Evolutionary conservation across 1,140 invertebrate species (phyloP).

Genomic region (Trypoxylus dichotomus): DNA sequence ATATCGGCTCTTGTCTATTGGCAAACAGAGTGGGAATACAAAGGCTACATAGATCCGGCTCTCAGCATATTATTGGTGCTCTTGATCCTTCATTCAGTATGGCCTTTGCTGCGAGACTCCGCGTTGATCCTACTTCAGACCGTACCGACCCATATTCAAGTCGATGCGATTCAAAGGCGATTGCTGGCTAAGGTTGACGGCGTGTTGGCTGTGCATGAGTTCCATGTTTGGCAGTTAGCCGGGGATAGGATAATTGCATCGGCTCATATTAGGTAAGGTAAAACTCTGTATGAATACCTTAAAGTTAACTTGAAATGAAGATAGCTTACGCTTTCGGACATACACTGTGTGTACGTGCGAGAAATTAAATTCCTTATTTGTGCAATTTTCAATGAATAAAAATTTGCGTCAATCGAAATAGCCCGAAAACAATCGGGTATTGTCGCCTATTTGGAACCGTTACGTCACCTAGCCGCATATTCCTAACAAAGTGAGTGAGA

Average conservation of each 20-base stretch:
- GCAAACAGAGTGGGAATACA: constrained; percentile 81
- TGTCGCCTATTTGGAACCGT: too few relatives aligned
- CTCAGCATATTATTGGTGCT: constrained; percentile 83
- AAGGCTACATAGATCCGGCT: constrained; percentile 89
- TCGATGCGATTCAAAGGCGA: constrained; percentile 83
- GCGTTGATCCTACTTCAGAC: constrained; percentile 88
- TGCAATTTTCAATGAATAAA: too few relatives aligned
- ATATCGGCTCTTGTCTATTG: constrained; percentile 89
- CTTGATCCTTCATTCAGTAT: constrained; percentile 80
- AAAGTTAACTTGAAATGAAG: too few relatives aligned
- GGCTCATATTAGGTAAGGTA: constrained; percentile 78
- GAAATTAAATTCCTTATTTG: too few relatives aligned
- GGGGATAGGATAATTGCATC: constrained; percentile 92
- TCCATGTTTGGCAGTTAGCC: constrained; percentile 92
- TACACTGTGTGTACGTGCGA: too few relatives aligned
- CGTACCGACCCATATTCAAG: constrained; percentile 90
- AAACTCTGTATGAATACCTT: neutral
- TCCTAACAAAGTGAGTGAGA: too few relatives aligned
- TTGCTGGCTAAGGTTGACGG: constrained; percentile 86
- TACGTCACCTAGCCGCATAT: too few relatives aligned
- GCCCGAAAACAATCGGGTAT: too few relatives aligned
- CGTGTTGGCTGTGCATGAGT: constrained; percentile 89
- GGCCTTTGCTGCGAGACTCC: constrained; percentile 85
- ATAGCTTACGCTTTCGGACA: too few relatives aligned
- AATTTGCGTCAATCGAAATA: too few relatives aligned